A percentile compares a stretch with the other conserved stretches of the same genome.
phyloP scores from a whole-genome alignment of 2,113 vertebrate species.

The Caloenas nicobarica region DNA sequence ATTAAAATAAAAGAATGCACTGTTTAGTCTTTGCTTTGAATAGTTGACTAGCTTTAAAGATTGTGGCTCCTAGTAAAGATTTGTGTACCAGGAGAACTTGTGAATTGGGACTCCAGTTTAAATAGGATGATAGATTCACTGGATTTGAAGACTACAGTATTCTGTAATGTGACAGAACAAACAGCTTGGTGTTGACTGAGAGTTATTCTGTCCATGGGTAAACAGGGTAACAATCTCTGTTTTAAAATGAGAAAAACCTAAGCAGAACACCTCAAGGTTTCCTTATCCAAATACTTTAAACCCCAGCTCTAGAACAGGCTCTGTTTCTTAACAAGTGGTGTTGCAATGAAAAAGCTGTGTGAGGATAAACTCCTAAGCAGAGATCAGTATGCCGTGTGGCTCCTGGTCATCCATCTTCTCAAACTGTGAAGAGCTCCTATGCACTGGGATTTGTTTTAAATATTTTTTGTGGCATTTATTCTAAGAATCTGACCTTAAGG shows the following conservation, averaged over 20 bases:
- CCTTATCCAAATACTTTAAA: background rate
- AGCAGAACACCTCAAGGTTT: background rate
- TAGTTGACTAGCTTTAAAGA: background rate
- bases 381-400: background rate
- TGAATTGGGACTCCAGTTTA: background rate
- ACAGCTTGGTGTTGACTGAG: background rate
- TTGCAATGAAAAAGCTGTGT: background rate
- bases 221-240: background rate
- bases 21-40: background rate
- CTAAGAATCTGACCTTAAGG: background rate
- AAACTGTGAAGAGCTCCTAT: background rate
- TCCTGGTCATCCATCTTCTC: background rate
- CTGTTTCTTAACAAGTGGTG: background rate
- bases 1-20: constrained; percentile 38
- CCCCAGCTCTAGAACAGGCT: background rate
- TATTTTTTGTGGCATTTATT: background rate
- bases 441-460: background rate
- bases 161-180: background rate
- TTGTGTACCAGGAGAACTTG: background rate
- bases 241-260: constrained; percentile 1
- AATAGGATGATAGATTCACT: background rate
- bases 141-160: background rate
- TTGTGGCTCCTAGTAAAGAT: background rate
- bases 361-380: background rate
- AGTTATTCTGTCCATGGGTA: background rate